These are phyloP conservation scores for Agraylea sexmaculata DNA, from an alignment of 1,140 invertebrate genomes.

Conservation along the genomic window DNA sequence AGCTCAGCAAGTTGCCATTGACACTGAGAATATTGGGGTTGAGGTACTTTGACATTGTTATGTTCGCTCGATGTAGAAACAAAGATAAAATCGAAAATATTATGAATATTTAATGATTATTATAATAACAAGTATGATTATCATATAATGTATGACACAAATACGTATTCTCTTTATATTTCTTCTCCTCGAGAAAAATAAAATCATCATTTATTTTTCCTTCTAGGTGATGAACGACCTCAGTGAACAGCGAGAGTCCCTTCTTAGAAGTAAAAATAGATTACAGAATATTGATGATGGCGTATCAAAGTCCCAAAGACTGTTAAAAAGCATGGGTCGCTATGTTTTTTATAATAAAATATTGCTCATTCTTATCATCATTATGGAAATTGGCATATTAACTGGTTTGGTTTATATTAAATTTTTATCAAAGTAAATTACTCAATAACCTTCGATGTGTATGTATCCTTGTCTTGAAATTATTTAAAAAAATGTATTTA, in stretches of 20 bases:
- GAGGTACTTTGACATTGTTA: too few species aligned
- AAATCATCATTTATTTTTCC: neutral
- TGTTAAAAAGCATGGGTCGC: slow-evolving; percentile 16
- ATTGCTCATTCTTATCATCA: slow-evolving; percentile 17
- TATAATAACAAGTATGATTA: neutral
- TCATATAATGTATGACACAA: neutral
- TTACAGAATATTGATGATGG: slow-evolving; percentile 19
- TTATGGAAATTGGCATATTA: slow-evolving; percentile 17
- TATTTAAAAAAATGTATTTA: slow-evolving; percentile 9
- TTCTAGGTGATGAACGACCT: slow-evolving; percentile 18
- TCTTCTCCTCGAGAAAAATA: neutral
- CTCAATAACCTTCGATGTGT: too few species aligned
- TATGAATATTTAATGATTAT: neutral
- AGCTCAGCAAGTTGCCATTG: slow-evolving; percentile 58
- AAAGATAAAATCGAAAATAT: slow-evolving; percentile 43
- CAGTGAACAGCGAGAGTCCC: slow-evolving; percentile 18
- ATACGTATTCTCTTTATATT: slow-evolving; percentile 1
- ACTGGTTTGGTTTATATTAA: slow-evolving; percentile 11
- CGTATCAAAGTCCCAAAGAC: slow-evolving; percentile 14
- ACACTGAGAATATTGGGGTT: slow-evolving; percentile 68
- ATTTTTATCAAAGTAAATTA: too few species aligned
- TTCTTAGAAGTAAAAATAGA: slow-evolving; percentile 16
- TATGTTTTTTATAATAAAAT: slow-evolving; percentile 20
- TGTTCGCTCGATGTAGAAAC: too few species aligned
- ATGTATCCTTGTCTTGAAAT: too few species aligned